Evolutionary conservation across 1,140 invertebrate species (phyloP).

Genomic region (Panonychus citri): DNA sequence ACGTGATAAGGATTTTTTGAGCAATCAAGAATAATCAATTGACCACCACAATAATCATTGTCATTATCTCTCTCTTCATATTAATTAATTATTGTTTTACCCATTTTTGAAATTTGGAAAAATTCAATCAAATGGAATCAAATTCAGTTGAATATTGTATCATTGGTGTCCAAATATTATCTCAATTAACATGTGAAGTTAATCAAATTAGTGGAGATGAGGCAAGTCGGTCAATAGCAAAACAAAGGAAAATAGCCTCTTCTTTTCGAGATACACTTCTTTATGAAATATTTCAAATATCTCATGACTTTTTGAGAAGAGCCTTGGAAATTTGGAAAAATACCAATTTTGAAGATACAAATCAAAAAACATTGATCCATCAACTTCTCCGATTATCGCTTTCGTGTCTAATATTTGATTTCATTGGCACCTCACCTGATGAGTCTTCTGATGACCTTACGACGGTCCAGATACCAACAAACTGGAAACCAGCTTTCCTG

Average conservation of each 20-base stretch:
- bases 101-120: too few species aligned
- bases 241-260: slow-evolving; percentile 89
- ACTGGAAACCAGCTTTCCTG: slow-evolving; percentile 69
- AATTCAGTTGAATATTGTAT: slow-evolving; percentile 62
- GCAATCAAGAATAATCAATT: too few species aligned
- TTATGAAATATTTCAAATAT: slow-evolving; percentile 85
- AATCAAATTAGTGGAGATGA: slow-evolving; percentile 36
- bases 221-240: slow-evolving; percentile 70
- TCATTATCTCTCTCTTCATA: too few species aligned
- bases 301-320: slow-evolving; percentile 63
- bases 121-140: too few species aligned
- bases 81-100: too few species aligned
- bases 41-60: too few species aligned
- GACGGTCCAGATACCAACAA: slow-evolving; percentile 89
- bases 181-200: slow-evolving; percentile 84
- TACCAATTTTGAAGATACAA: slow-evolving; percentile 62
- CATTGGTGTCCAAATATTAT: slow-evolving; percentile 78
- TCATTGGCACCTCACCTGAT: slow-evolving; percentile 84
- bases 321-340: slow-evolving; percentile 71
- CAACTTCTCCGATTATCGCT: slow-evolving; percentile 37
- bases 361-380: slow-evolving; percentile 25
- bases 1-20: too few species aligned
- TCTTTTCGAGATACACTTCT: slow-evolving; percentile 85
- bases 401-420: slow-evolving; percentile 91
- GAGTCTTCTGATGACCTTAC: slow-evolving; percentile 90